Base-by-base conservation (phyloP, 2,113 vertebrate species). In the Oostethus manadensis region DNA sequence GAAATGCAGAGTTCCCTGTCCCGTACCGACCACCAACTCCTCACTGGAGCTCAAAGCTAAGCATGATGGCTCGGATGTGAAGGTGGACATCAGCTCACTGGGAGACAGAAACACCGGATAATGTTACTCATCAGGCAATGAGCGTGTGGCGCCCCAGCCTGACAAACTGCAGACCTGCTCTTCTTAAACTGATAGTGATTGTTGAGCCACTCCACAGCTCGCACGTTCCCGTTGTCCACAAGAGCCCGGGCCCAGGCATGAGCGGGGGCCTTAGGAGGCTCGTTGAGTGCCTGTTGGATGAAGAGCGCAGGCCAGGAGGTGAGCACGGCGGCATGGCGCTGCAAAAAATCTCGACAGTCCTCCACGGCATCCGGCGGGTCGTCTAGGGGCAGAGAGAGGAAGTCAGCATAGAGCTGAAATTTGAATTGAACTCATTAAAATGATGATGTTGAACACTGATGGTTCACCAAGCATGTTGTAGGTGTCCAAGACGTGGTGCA, bases 251-350 rank as follows among this genome's bases (percentile, higher is more conserved):
- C 92, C 86, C 93, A 93, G 23, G 0, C 8, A 64, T 87, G 89
- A 61, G 92, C 77, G 0, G 79, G 49, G 0, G 86, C 88, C 0
- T 68, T 58, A 0, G 42, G 49, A 1, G 90, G 84, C 61, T 93
- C 90, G 14, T 91, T 93, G 46, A 92, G 76, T 9, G 92, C 93
- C 74, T 92, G 90, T 79, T 96, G 94, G 51, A 84, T 45, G 51
- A 92, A 92, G 10, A 95, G 87, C 3, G 74, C 62, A 0, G 93
- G 93, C 73, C 89, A 89, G 56, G 77, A 85, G 54, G 89, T 85
- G 22, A 95, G 86, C 13, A 91, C 35, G 4, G 76, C 22, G 2
- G 81, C 64, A 44, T 93, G 90, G 29, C 80, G 84, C 48, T 51
- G 82, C 72, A 94, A 79, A 71, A 96, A 94, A 40, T 53, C 61